Evolutionary conservation across 92 coral and sea anemone species (phyloP).

Genomic region (Heteractis magnifica): DNA sequence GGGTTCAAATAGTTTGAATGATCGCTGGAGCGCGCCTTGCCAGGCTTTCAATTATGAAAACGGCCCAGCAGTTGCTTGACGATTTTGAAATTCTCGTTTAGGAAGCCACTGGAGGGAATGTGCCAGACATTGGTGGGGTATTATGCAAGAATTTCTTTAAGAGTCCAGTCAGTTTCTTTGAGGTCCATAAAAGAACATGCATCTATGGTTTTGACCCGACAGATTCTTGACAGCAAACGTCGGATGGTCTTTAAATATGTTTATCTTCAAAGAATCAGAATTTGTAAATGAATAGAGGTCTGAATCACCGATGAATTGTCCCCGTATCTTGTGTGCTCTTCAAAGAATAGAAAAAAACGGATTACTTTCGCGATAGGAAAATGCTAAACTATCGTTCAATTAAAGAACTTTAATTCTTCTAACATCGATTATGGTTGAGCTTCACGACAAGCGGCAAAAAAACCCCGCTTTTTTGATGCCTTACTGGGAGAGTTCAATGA

Average conservation of each 20-base stretch:
- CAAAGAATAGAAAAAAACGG: constrained; percentile 15
- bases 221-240: constrained; percentile 61
- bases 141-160: constrained; percentile 9
- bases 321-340: constrained; percentile 4
- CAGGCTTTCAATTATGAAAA: neutral
- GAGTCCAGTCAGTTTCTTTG: constrained; percentile 15
- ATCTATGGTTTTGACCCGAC: constrained; percentile 23
- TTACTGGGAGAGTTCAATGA: neutral
- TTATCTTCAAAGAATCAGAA: constrained; percentile 55
- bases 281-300: constrained; percentile 39
- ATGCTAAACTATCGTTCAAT: constrained; percentile 23
- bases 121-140: constrained; percentile 7
- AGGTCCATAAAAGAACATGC: constrained; percentile 27
- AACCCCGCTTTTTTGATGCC: neutral
- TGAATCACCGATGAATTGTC: constrained; percentile 21
- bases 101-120: neutral
- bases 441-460: neutral
- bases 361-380: constrained; percentile 17
- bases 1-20: neutral
- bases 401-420: constrained; percentile 11
- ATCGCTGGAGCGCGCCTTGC: neutral
- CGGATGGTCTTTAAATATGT: constrained; percentile 64
- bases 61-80: neutral
- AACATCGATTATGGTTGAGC: neutral
- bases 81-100: constrained; percentile 13